Evolutionary conservation across 2,113 vertebrate genomes (phyloP), one percentile per base, ranked within the genome.

Genomic region (Todiramphus chloris): DNA sequence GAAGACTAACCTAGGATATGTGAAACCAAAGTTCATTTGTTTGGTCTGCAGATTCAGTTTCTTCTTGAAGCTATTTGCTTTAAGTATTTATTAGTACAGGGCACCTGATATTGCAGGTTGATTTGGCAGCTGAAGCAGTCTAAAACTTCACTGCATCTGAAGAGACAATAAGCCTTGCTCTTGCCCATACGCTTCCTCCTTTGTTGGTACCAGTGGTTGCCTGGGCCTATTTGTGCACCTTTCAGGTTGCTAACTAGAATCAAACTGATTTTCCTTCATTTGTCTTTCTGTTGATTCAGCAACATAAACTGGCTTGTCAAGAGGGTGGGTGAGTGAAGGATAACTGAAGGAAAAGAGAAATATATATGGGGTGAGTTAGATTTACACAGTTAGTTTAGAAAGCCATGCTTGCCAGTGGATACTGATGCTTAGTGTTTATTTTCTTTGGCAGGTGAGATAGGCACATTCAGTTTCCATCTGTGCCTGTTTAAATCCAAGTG

Each of bases 361-460:
- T 20, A 10, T 39, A 4, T 20, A 10, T 48, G 55, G 56, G 23
- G 10, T 11, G 6, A 56, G 16, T 37, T 60, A 13, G 39, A 43
- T 69, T 27, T 35, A 10, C 39, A 51, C 13, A 10, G 35, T 39
- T 67, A 13, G 21, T 79, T 31, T 16, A 55, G 53, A 58, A 14
- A 17, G 3, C 35, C 4, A 1, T 10, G 13, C 11, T 33, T 43
- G 25, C 13, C 30, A 39, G 5, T 24, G 30, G 64, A 2, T 9
- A 0, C 17, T 58, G 25, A 4, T 10, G 6, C 10, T 41, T 11
- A 23, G 16, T 44, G 3, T 3, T 3, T 72, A 43, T 55, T 51
- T 28, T 2, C 2, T 25, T 51, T 1, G 0, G 9, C 62, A 60
- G 76, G 16, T 51, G 8, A 41, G 28, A 37, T 9, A 25, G 21